Evolutionary conservation across 2,888 invertebrate species (phyloP).

Genomic region (Hirtodrosophila cameraria): DNA sequence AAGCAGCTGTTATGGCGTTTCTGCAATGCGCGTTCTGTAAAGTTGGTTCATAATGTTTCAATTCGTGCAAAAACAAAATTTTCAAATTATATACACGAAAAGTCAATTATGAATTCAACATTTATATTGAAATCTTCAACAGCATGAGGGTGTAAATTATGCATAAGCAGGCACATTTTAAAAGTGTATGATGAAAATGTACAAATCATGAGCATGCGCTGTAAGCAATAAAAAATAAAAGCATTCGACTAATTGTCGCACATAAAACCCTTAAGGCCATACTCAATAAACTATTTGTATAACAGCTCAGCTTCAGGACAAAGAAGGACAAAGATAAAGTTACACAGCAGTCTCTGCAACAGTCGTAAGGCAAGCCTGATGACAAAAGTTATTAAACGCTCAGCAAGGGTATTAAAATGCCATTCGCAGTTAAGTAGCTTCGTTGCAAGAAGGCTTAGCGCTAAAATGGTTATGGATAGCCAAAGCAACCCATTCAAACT

Average conservation of each 20-base stretch:
- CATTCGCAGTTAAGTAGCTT: conserved; percentile 47
- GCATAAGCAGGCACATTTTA: no score
- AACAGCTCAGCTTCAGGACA: conserved; percentile 5
- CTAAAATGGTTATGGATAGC: conserved; percentile 52
- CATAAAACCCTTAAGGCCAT: background rate
- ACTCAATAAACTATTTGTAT: conserved; percentile 15
- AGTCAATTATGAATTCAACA: no score
- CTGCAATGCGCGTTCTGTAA: no score
- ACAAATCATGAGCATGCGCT: background rate
- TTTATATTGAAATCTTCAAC: no score
- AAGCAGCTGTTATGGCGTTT: no score
- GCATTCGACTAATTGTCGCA: conserved; percentile 4
- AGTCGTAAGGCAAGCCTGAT: conserved; percentile 1
- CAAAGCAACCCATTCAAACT: conserved; percentile 59
- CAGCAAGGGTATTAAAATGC: conserved; percentile 38
- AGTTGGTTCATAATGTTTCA: no score
- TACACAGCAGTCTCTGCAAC: no score
- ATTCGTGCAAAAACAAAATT: no score
- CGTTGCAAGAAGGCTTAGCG: conserved; percentile 6
- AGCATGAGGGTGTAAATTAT: no score
- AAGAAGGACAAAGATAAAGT: background rate
- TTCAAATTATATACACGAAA: no score
- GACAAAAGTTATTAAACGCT: conserved; percentile 32
- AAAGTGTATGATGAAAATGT: no score
- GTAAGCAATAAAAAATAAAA: conserved; percentile 1